phyloP scores from a whole-genome alignment of 2,113 vertebrate genomes.

The Myocastor coypus region DNA sequence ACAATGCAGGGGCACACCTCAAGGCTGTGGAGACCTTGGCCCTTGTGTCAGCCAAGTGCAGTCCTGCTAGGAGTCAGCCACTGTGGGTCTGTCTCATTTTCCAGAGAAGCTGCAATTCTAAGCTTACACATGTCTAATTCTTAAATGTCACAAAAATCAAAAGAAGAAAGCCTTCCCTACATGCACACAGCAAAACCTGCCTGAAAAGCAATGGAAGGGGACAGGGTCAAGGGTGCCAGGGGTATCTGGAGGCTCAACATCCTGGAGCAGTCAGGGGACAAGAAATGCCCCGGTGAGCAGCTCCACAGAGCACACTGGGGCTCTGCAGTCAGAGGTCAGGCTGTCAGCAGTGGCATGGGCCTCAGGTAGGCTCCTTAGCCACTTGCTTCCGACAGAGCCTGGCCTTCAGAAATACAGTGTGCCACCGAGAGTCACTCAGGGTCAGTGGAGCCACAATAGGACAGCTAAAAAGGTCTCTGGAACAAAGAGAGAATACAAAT shows the following conservation, averaged over 20 bases:
- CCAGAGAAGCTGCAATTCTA: neutral
- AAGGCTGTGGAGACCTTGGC: too few species aligned
- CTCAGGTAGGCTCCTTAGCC: neutral
- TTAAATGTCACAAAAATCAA: neutral
- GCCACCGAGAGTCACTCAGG: slow-evolving; percentile 38
- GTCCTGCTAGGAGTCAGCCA: neutral
- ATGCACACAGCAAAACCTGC: neutral
- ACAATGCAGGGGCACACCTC: neutral
- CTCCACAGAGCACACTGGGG: neutral
- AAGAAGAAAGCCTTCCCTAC: neutral
- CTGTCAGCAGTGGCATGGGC: neutral
- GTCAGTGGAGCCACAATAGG: slow-evolving; percentile 63
- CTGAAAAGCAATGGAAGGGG: neutral
- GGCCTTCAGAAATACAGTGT: neutral
- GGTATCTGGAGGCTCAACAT: fast-evolving
- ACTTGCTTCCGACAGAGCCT: too few species aligned
- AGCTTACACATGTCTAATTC: neutral
- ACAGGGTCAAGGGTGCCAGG: fast-evolving
- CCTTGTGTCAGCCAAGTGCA: too few species aligned
- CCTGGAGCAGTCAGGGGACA: too few species aligned
- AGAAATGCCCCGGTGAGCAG: too few species aligned
- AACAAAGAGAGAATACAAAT: slow-evolving; percentile 59
- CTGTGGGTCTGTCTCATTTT: neutral
- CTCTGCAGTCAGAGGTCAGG: neutral
- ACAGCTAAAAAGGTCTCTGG: neutral